phyloP scores from a whole-genome alignment of 2,113 vertebrate species.

The Rhinopomastus cyanomelas region DNA sequence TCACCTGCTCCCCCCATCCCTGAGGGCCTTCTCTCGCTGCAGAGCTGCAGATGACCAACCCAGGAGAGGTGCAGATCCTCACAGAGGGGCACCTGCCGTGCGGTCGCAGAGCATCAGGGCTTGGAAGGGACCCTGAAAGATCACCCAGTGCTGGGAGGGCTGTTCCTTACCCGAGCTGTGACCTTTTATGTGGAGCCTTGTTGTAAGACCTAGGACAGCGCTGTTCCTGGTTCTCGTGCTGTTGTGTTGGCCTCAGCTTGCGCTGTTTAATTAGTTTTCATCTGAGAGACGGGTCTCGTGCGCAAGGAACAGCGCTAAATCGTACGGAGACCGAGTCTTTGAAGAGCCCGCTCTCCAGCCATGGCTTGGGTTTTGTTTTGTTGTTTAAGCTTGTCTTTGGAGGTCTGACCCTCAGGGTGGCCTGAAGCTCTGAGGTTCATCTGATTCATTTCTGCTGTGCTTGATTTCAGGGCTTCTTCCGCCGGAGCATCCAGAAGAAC shows the following conservation, averaged over 20 bases:
- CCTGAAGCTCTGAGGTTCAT: slow-evolving; percentile 7
- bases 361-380: slow-evolving; percentile 25
- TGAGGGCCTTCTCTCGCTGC: rapidly evolving
- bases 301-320: slow-evolving; percentile 45
- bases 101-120: too few species aligned
- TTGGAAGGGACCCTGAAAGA: too few species aligned
- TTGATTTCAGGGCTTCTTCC: slow-evolving; percentile 91
- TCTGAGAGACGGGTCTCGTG: slow-evolving; percentile 55
- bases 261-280: slow-evolving; percentile 32
- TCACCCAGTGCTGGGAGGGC: background rate
- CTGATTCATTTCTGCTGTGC: slow-evolving; percentile 34
- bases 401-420: slow-evolving; percentile 7
- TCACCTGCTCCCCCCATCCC: background rate
- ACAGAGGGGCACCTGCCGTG: too few species aligned
- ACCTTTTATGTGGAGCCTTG: slow-evolving; percentile 26
- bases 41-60: background rate
- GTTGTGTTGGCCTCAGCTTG: slow-evolving; percentile 31
- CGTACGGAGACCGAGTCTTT: slow-evolving; percentile 47
- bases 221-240: slow-evolving; percentile 24
- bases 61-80: background rate
- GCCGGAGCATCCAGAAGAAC: slow-evolving; percentile 97
- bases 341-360: slow-evolving; percentile 30
- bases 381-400: too few species aligned
- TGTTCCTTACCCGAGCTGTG: slow-evolving; percentile 30
- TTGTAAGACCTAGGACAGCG: background rate